phyloP scores from a whole-genome alignment of 1,140 invertebrate genomes.

The Temnothorax nylanderi region DNA sequence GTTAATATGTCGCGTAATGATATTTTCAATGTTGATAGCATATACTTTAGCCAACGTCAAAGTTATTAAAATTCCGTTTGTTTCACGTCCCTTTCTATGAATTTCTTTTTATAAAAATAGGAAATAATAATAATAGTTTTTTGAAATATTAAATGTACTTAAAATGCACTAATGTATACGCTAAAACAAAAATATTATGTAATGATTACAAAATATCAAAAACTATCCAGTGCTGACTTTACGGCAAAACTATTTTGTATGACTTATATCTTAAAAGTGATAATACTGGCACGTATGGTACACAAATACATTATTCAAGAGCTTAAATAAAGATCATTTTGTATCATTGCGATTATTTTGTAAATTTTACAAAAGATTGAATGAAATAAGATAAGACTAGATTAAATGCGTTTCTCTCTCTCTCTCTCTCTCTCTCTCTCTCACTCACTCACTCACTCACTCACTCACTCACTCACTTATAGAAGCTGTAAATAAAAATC shows the following conservation, averaged over 20 bases:
- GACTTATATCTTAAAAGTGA: not conserved
- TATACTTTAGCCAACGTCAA: not conserved
- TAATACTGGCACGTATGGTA: too few species aligned
- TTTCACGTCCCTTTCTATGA: not conserved
- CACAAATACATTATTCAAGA: not conserved
- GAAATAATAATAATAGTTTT: not conserved
- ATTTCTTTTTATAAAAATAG: not conserved
- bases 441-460: not conserved
- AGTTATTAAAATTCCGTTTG: not conserved
- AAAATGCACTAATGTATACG: not conserved
- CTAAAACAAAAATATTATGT: not conserved
- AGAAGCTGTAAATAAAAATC: not conserved
- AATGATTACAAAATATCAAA: not conserved
- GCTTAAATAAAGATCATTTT: not conserved
- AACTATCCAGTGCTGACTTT: not conserved
- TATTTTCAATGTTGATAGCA: not conserved
- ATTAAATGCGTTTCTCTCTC: not conserved
- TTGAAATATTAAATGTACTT: not conserved
- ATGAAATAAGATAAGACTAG: not conserved
- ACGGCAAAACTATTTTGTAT: not conserved
- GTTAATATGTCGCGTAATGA: not conserved
- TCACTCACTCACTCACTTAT: not conserved
- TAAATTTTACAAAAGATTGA: not conserved
- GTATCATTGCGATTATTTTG: not conserved
- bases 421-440: not conserved